These are phyloP conservation scores for Echeneis naucrates DNA, from an alignment of 2,797 vertebrate genomes.

Conservation along the genomic window DNA sequence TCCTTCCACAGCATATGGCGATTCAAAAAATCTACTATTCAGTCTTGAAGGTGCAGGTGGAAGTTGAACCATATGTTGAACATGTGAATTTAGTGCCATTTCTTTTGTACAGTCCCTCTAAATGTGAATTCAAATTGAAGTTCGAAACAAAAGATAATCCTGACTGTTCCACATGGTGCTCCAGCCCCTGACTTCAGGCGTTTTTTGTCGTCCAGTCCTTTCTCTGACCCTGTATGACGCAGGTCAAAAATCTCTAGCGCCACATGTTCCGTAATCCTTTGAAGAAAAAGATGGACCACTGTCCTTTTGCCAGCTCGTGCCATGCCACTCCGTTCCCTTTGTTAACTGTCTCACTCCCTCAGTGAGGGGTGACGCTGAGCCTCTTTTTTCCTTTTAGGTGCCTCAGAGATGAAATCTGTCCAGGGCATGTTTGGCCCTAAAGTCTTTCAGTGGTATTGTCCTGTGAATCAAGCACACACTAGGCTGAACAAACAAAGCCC, in stretches of 20 bases:
- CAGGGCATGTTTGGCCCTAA: conserved; percentile 68
- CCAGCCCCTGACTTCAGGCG: conserved; percentile 39
- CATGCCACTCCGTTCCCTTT: conserved; percentile 70
- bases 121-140: conserved; percentile 65
- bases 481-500: conserved; percentile 77
- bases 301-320: conserved; percentile 77
- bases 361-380: conserved; percentile 73
- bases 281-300: conserved; percentile 74
- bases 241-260: conserved; percentile 62
- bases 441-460: conserved; percentile 81
- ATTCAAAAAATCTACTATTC: conserved; percentile 1
- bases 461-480: conserved; percentile 66
- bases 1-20: conserved; percentile 44
- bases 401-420: conserved; percentile 76
- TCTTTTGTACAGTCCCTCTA: conserved; percentile 52
- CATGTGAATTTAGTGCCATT: conserved; percentile 45
- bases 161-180: conserved; percentile 55
- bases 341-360: conserved; percentile 67
- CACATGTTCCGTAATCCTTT: conserved; percentile 78
- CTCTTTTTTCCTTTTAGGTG: conserved; percentile 72
- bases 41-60: conserved; percentile 49
- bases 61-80: conserved; percentile 59
- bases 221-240: conserved; percentile 68
- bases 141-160: conserved; percentile 65
- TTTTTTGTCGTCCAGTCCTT: conserved; percentile 47